phyloP scores from a whole-genome alignment of 2,113 vertebrate genomes.

The Microcebus tavaratra region DNA sequence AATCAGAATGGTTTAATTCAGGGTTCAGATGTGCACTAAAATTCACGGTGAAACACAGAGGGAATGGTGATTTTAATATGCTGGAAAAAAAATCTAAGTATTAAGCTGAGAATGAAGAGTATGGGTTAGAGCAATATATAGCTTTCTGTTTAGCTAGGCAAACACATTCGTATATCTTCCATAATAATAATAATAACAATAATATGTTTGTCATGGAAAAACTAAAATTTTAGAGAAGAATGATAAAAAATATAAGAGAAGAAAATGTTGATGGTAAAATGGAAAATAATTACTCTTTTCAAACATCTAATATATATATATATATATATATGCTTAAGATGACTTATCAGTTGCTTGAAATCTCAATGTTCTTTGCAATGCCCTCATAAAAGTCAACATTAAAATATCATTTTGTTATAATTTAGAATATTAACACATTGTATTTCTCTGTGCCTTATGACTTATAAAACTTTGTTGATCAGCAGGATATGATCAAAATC shows the following conservation, averaged over 20 bases:
- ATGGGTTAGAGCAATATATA: not conserved
- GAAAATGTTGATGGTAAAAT: not conserved
- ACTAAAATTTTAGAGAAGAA: not conserved
- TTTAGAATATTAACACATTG: conserved; percentile 23
- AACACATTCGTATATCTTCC: not conserved
- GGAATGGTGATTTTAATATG: not conserved
- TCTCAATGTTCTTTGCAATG: conserved; percentile 3
- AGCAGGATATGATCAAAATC: not conserved
- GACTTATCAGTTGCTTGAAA: conserved; percentile 44
- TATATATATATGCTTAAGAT: not conserved
- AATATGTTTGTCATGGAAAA: not conserved
- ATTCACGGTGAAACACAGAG: not conserved
- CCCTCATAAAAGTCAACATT: conserved; percentile 8
- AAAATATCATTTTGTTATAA: conserved; percentile 50
- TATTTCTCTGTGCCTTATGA: conserved; percentile 26
- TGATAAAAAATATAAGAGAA: not conserved
- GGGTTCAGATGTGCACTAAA: not conserved
- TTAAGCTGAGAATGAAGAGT: not conserved
- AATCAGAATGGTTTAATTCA: conserved; percentile 18
- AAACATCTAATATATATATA: not conserved
- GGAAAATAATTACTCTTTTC: conserved; percentile 42
- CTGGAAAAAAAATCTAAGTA: not conserved
- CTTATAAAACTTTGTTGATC: conserved; percentile 4
- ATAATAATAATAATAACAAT: not conserved
- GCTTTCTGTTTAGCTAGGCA: not conserved